These are phyloP conservation scores for Phortica magna DNA, from an alignment of 2,888 invertebrate genomes.

Conservation along the genomic window DNA sequence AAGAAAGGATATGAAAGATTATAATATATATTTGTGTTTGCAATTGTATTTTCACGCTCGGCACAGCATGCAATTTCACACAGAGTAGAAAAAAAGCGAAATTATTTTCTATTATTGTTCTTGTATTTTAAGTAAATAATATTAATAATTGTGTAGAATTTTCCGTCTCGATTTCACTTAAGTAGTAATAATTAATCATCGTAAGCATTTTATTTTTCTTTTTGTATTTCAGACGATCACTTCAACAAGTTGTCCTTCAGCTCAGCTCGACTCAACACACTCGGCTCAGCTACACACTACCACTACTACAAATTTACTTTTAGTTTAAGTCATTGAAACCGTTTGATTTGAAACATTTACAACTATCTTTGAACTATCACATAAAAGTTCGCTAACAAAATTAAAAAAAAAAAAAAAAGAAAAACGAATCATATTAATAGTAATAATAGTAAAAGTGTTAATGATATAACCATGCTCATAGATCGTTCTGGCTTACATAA, in stretches of 20 bases:
- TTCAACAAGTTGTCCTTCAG: neutral
- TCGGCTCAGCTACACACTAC: too few relatives aligned
- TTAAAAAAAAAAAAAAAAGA: conserved; percentile 40
- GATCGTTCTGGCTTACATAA: too few relatives aligned
- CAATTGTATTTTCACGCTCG: neutral
- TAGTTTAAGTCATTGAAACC: neutral
- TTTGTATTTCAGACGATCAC: neutral
- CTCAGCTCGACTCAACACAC: too few relatives aligned
- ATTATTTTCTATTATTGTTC: too few relatives aligned
- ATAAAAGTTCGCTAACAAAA: conserved; percentile 66
- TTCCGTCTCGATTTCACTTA: neutral
- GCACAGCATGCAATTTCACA: neutral
- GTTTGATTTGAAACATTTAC: conserved; percentile 47
- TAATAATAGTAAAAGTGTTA: too few relatives aligned
- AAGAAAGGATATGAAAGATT: neutral
- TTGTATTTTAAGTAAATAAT: neutral
- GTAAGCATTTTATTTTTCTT: neutral
- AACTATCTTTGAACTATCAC: conserved; percentile 74
- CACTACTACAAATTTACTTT: too few relatives aligned
- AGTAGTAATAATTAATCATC: neutral
- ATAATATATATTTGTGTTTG: too few relatives aligned
- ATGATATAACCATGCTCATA: too few relatives aligned
- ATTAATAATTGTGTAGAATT: neutral
- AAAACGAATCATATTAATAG: conserved; percentile 19
- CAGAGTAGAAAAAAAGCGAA: too few relatives aligned